Evolutionary conservation across 1,140 invertebrate genomes (phyloP).

Genomic region (Drosophila punjabiensis): DNA sequence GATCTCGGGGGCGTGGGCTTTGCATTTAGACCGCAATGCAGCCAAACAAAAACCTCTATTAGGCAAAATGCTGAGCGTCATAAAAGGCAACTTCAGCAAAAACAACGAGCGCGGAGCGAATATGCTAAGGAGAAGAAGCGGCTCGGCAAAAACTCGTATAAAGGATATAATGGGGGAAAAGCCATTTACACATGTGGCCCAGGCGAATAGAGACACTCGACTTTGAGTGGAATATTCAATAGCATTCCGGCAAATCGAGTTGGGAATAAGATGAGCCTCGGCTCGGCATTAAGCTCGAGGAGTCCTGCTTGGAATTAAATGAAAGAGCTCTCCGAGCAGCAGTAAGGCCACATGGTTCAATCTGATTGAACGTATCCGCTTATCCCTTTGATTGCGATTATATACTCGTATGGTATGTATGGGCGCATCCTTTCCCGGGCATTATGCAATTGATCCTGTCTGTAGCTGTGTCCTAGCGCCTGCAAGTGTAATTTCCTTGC

Average conservation of each 20-base stretch:
- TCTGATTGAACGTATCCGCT: conserved; percentile 19
- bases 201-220: conserved; percentile 54
- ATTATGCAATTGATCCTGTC: conserved; percentile 50
- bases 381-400: conserved; percentile 17
- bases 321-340: neutral
- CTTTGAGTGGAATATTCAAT: conserved; percentile 38
- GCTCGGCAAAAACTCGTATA: conserved; percentile 17
- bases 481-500: conserved; percentile 47
- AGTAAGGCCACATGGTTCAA: conserved; percentile 9
- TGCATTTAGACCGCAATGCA: conserved; percentile 35
- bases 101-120: conserved; percentile 24
- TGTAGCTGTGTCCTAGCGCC: conserved; percentile 7
- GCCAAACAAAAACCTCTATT: conserved; percentile 58
- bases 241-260: conserved; percentile 34
- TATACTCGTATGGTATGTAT: neutral
- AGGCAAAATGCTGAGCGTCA: conserved; percentile 52
- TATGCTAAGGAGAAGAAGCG: conserved; percentile 21
- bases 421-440: conserved; percentile 6
- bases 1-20: conserved; percentile 11
- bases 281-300: conserved; percentile 24
- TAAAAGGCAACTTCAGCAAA: conserved; percentile 43
- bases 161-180: conserved; percentile 35
- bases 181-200: conserved; percentile 56
- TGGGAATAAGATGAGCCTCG: conserved; percentile 24
- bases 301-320: conserved; percentile 18